Evolutionary conservation across 2,888 invertebrate species (phyloP), one percentile per base, ranked within the genome.

Genomic region (Ophion costatus): DNA sequence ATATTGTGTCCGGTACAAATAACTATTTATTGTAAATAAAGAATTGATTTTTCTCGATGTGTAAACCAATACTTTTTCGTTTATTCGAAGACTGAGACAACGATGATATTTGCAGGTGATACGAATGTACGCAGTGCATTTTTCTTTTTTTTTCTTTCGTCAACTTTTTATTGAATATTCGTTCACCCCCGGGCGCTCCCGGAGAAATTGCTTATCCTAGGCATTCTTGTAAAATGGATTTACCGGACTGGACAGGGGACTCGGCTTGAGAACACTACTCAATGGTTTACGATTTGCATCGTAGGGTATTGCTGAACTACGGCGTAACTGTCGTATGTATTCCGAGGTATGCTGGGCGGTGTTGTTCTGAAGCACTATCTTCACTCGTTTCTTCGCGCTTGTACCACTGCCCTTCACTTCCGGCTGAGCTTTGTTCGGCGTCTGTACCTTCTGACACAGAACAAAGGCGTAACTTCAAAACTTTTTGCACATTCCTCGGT

Each of bases 221-320:
- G 79, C 77, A 74, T 94, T 95, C 89, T 95, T 96, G 89, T 96
- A 96, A 93, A 97, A 97, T 0, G 97, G 97, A 93, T 97, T 96
- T 0, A 97, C 96, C 0, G 97, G 97, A 0, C 96, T 96, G 0
- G 96, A 95, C 1, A 96, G 94, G 0, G 95, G 95, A 70, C 95
- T 95, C 0, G 95, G 95, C 90, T 98, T 98, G 2, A 98, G 92
- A n/a, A 97, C 95, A 0, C 97, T 96, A 88, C 96, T 96, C 0
- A 91, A 91, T 0, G 98, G 98, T 88, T 95, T 95, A 79, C 95
- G 96, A 22, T 94, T 94, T 0, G 97, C 95, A 91, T 98, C 97
- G 87, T 95, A 98, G 0, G 98, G 97, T 86, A 97, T 95, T 9
- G 95, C 96, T 0, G 98, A 98, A 61, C 97, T 97, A 74, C 95